phyloP scores from a whole-genome alignment of 2,113 vertebrate genomes.

The Datnioides undecimradiatus region DNA sequence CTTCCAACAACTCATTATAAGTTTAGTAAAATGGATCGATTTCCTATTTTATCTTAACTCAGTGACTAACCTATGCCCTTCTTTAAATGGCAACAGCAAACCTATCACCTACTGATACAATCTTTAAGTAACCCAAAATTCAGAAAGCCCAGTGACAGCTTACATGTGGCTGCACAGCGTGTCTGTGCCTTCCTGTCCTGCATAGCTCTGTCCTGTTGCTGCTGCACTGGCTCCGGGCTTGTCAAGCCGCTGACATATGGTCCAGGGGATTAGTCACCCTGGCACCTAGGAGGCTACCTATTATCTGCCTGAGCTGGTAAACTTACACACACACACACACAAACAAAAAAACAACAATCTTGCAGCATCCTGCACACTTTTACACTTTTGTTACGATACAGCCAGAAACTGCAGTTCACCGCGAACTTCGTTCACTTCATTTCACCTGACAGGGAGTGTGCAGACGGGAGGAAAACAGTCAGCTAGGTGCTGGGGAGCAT shows the following conservation, averaged over 20 bases:
- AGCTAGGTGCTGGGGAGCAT: neutral
- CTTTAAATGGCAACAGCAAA: constrained; percentile 9
- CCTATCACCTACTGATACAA: constrained; percentile 7
- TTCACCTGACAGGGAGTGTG: neutral
- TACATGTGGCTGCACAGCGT: constrained; percentile 66
- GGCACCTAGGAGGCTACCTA: constrained; percentile 58
- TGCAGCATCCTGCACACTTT: constrained; percentile 11
- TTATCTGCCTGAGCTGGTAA: constrained; percentile 62
- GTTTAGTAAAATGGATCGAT: neutral
- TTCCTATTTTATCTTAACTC: neutral
- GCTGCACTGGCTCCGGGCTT: constrained; percentile 59
- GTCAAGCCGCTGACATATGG: constrained; percentile 75
- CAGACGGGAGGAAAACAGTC: neutral
- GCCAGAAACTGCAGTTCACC: no score
- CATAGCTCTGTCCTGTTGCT: constrained; percentile 59
- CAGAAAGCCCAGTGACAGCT: constrained; percentile 38
- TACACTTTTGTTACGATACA: constrained; percentile 19
- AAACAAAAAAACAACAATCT: constrained; percentile 36
- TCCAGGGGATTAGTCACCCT: constrained; percentile 73
- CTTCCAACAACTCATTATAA: neutral
- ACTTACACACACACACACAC: no score
- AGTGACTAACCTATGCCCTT: neutral
- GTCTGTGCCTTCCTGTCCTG: constrained; percentile 55
- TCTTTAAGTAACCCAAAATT: neutral
- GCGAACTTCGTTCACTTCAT: neutral